phyloP scores from a whole-genome alignment of 2,888 invertebrate species.

The Leucophora obtusa region DNA sequence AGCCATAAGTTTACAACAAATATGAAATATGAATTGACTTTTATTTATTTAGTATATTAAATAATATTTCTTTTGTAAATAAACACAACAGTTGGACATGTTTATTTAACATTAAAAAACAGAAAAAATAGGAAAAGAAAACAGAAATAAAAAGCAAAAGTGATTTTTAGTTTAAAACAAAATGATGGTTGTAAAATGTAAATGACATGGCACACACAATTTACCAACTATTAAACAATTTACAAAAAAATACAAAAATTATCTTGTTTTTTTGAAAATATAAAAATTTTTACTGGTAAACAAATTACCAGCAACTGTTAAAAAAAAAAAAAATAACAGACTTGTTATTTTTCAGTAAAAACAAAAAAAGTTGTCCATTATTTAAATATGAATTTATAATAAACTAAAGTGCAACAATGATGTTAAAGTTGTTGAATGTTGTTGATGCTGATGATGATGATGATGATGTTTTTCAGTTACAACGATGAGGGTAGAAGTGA shows the following conservation, averaged over 20 bases:
- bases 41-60: slow-evolving; percentile 44
- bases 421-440: slow-evolving; percentile 17
- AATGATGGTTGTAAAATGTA: slow-evolving; percentile 1
- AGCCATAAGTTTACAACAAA: slow-evolving; percentile 2
- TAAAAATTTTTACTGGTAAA: slow-evolving; percentile 9
- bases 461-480: not conserved
- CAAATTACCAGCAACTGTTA: slow-evolving; percentile 23
- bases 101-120: slow-evolving; percentile 30
- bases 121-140: slow-evolving; percentile 5
- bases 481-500: slow-evolving; percentile 25
- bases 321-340: no score
- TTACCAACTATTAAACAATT: not conserved
- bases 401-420: slow-evolving; percentile 2
- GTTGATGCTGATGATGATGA: not conserved
- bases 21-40: slow-evolving; percentile 13
- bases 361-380: slow-evolving; percentile 5
- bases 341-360: not conserved
- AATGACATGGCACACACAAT: not conserved
- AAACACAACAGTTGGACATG: slow-evolving; percentile 32
- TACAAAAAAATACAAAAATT: no score
- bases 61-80: slow-evolving; percentile 38
- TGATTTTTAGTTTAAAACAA: not conserved
- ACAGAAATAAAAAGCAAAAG: not conserved
- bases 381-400: slow-evolving; percentile 46
- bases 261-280: not conserved